Conservation (phyloP, 2,113 vertebrate genomes). For the Oceanodroma tethys region DNA sequence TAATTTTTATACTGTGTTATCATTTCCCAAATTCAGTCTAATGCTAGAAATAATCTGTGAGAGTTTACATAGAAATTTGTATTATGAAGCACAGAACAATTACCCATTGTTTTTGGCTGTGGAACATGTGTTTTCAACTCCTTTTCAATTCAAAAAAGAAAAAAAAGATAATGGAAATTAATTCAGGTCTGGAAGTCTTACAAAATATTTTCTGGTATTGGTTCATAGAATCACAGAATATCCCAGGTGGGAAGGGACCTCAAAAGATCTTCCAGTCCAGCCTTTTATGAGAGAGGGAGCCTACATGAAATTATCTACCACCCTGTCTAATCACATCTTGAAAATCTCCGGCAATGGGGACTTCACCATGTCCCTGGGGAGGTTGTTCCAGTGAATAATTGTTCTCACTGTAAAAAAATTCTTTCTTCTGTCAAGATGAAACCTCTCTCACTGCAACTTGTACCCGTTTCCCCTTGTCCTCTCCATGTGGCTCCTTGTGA, state of each 20-base stretch:
- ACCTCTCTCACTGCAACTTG: neutral
- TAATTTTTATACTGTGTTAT: neutral
- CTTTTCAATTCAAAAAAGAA: neutral
- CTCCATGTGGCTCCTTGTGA: neutral
- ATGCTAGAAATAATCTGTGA: neutral
- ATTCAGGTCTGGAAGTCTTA: neutral
- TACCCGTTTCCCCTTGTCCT: neutral
- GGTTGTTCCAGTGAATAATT: neutral
- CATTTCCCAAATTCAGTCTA: neutral
- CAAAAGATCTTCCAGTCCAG: neutral
- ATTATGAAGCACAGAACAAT: neutral
- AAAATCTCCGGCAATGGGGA: neutral
- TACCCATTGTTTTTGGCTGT: neutral
- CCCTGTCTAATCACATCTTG: neutral
- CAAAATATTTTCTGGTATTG: neutral
- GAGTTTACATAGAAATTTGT: neutral
- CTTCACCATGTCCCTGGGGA: neutral
- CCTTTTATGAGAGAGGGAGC: neutral
- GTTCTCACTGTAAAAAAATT: neutral
- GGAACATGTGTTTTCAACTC: neutral
- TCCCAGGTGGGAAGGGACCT: neutral
- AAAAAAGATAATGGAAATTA: neutral
- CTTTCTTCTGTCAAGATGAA: neutral
- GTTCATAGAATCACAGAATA: neutral
- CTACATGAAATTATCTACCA: neutral